Conservation (phyloP, 1,140 invertebrate species). For the Lepidurus arcticus region DNA sequence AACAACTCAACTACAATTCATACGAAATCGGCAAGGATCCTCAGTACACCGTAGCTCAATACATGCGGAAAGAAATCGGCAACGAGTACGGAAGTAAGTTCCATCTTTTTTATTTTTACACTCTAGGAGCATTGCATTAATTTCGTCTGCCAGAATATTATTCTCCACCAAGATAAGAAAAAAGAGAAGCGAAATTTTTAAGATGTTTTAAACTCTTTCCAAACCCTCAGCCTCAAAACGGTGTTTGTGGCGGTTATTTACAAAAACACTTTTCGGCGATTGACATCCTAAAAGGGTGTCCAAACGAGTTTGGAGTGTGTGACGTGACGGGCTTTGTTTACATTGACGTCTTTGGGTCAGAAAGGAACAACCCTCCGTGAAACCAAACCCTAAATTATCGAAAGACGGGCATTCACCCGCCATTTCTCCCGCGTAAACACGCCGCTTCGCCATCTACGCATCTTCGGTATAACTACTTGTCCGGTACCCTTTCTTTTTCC, state of each 20-base stretch:
- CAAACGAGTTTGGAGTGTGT: background rate
- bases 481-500: no score
- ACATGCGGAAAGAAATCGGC: conserved; percentile 48
- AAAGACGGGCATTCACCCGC: no score
- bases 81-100: conserved; percentile 42
- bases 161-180: background rate
- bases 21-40: conserved; percentile 49
- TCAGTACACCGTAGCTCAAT: conserved; percentile 50
- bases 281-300: background rate
- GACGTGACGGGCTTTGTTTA: background rate
- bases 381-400: background rate
- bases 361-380: background rate
- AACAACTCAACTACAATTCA: conserved; percentile 49
- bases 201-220: background rate
- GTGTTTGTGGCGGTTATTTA: background rate
- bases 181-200: background rate
- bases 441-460: no score
- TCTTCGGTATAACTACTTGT: no score
- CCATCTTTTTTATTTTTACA: conserved; percentile 30
- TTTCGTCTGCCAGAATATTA: background rate
- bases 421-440: no score
- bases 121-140: conserved; percentile 31
- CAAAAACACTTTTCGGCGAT: background rate
- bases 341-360: background rate
- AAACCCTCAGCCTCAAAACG: background rate